These are phyloP conservation scores for Spinus pinus DNA, from an alignment of 2,797 vertebrate genomes.

Conservation along the genomic window DNA sequence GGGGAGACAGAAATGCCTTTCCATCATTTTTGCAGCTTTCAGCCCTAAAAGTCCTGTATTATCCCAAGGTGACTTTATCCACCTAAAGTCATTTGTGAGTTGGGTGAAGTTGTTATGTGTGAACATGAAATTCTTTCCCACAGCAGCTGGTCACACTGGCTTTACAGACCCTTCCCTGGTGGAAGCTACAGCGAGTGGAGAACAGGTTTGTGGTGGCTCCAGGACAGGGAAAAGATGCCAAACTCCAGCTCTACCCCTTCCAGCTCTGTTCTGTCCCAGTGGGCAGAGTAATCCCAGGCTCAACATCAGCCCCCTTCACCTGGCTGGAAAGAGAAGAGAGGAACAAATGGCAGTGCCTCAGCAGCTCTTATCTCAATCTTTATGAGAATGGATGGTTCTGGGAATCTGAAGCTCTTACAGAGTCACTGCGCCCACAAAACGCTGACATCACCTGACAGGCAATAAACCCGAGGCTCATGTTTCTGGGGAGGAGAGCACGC, in stretches of 20 bases:
- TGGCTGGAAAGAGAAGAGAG: neutral
- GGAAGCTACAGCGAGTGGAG: neutral
- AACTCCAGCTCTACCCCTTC: neutral
- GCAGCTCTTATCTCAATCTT: neutral
- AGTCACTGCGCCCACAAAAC: constrained; percentile 33
- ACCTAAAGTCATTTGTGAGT: neutral
- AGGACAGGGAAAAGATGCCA: neutral
- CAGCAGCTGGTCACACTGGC: neutral
- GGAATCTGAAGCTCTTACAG: neutral
- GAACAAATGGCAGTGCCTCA: neutral
- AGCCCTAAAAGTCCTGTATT: neutral
- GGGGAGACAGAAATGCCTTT: neutral
- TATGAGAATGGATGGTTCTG: neutral
- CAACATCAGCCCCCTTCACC: neutral
- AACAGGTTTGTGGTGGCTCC: neutral
- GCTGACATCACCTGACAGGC: constrained; percentile 37
- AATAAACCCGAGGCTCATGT: neutral
- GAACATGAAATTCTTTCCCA: neutral
- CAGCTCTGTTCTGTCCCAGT: neutral
- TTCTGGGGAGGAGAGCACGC: constrained; percentile 13
- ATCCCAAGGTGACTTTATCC: neutral
- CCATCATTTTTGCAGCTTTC: neutral
- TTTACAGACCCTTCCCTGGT: neutral
- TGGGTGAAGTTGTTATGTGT: fast-evolving
- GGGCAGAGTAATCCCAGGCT: neutral